A percentile compares a stretch with the other conserved stretches of the same genome.
phyloP scores from a whole-genome alignment of 1,140 invertebrate genomes.

The Temnothorax curvispinosus region DNA sequence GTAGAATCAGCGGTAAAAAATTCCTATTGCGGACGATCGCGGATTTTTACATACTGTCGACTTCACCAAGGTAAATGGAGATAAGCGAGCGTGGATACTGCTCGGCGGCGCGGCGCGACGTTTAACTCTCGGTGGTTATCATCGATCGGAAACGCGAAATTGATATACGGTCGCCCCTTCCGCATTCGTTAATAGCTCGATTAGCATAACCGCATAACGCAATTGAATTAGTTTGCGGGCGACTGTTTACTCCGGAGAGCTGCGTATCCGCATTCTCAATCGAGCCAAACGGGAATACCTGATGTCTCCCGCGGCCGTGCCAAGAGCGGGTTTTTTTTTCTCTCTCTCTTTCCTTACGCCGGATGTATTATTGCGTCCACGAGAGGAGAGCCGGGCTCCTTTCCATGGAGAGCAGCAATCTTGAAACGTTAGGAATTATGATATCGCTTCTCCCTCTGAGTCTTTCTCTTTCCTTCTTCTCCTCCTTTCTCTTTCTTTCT shows the following conservation, averaged over 20 bases:
- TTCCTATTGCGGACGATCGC: not conserved
- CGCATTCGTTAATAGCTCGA: conserved; percentile 53
- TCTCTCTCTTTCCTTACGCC: not conserved
- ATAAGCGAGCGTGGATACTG: conserved; percentile 16
- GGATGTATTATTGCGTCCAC: conserved; percentile 55
- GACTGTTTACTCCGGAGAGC: conserved; percentile 36
- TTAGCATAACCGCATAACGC: conserved; percentile 57
- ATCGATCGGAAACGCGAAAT: conserved; percentile 57
- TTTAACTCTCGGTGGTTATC: conserved; percentile 30
- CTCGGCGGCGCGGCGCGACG: not conserved
- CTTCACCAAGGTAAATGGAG: conserved; percentile 20
- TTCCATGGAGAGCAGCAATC: conserved; percentile 10
- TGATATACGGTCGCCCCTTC: conserved; percentile 45
- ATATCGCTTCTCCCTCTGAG: not conserved
- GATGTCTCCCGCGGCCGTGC: conserved; percentile 61
- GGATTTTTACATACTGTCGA: not conserved
- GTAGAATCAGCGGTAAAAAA: not conserved
- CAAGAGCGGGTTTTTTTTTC: conserved; percentile 17
- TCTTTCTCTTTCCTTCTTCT: not conserved
- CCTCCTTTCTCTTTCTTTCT: not conserved
- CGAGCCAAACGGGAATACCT: conserved; percentile 61
- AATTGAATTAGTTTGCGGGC: conserved; percentile 62
- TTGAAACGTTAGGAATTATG: conserved; percentile 3
- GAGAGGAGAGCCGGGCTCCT: not conserved
- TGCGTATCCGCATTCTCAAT: conserved; percentile 44